Conservation (phyloP, 1,140 invertebrate genomes). For the Carposina sasakii region DNA sequence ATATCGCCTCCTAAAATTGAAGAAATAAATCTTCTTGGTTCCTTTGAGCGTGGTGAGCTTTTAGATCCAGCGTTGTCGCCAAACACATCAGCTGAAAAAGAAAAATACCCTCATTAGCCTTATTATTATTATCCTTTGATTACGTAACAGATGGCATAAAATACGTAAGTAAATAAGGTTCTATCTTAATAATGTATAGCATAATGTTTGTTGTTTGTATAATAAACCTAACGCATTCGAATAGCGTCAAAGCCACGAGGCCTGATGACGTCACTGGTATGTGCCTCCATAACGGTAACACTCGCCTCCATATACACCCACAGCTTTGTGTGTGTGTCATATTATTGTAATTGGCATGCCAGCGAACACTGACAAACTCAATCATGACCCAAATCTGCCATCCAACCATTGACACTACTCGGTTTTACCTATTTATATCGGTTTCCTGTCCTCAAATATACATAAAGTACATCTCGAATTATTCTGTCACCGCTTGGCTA, state of each 20-base stretch:
- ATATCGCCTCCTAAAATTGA: conserved; percentile 84
- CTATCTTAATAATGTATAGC: no score
- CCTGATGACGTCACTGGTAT: conserved; percentile 69
- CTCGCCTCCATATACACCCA: conserved; percentile 56
- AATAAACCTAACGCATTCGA: conserved; percentile 63
- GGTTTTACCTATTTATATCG: conserved; percentile 17
- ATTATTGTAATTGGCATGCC: conserved; percentile 47
- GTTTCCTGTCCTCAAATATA: conserved; percentile 22
- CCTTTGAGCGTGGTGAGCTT: conserved; percentile 44
- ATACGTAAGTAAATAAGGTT: no score
- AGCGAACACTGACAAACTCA: conserved; percentile 44
- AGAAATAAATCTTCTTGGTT: conserved; percentile 80
- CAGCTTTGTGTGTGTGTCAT: conserved; percentile 31
- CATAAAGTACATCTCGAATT: no score
- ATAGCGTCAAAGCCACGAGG: conserved; percentile 54
- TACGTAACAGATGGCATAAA: no score
- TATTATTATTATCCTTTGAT: no score
- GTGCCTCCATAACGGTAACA: conserved; percentile 68
- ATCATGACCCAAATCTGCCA: conserved; percentile 47
- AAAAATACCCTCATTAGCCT: no score
- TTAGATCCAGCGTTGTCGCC: conserved; percentile 48
- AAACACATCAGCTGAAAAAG: conserved; percentile 67
- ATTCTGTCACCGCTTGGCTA: no score
- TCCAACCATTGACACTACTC: conserved; percentile 25
- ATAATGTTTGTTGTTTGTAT: no score